These are phyloP conservation scores for Podarcis cretensis DNA, from an alignment of 2,113 vertebrate species.

Conservation along the genomic window DNA sequence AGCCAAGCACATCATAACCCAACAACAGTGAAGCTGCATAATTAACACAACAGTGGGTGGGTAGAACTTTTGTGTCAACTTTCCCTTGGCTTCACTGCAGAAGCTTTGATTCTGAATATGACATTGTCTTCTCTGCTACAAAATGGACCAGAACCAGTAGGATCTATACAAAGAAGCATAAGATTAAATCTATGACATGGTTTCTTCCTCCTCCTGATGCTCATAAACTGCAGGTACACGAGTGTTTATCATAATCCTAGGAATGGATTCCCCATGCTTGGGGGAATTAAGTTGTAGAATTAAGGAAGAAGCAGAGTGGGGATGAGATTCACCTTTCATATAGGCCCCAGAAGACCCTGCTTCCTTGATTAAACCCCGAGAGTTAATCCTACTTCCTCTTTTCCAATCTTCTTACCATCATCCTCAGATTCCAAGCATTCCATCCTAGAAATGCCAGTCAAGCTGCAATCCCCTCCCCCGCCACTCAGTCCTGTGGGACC, in stretches of 20 bases:
- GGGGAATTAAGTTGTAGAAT: neutral
- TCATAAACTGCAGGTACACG: neutral
- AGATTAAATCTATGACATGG: neutral
- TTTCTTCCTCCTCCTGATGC: slow-evolving; percentile 16
- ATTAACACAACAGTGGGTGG: slow-evolving; percentile 24
- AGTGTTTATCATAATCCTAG: neutral
- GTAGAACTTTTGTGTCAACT: neutral
- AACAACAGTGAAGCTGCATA: slow-evolving; percentile 34
- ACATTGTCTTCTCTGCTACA: neutral
- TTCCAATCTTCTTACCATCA: neutral
- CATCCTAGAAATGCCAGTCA: neutral
- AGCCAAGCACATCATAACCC: slow-evolving; percentile 24
- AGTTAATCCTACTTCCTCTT: neutral
- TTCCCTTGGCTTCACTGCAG: neutral
- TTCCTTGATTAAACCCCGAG: neutral
- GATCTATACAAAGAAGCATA: neutral
- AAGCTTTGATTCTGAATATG: neutral
- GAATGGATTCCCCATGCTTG: neutral
- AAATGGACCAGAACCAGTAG: neutral
- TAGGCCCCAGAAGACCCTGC: neutral
- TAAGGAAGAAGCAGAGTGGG: neutral
- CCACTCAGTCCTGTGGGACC: no score
- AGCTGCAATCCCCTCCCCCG: neutral
- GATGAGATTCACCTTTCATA: neutral
- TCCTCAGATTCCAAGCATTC: neutral